Evolutionary conservation across 2,113 vertebrate species (phyloP).

Genomic region (Neotoma lepida): DNA sequence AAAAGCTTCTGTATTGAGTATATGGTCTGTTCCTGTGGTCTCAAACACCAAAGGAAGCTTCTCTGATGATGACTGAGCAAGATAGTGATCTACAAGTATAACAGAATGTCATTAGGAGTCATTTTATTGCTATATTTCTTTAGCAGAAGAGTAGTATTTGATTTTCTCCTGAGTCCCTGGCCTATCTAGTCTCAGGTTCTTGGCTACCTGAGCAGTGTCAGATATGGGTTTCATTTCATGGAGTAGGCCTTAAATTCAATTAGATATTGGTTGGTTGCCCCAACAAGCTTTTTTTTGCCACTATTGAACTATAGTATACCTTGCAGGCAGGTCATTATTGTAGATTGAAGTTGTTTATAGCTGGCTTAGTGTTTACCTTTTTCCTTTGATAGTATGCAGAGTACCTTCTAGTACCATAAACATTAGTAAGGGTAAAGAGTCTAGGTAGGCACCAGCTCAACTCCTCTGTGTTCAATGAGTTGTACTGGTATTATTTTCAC

Average conservation of each 20-base stretch:
- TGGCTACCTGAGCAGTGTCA: not conserved
- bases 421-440: too few species aligned
- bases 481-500: too few species aligned
- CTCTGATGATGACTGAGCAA: not conserved
- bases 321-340: too few species aligned
- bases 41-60: not conserved
- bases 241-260: not conserved
- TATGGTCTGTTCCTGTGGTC: not conserved
- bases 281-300: too few species aligned
- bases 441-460: too few species aligned
- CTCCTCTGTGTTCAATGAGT: too few species aligned
- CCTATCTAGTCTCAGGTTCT: not conserved
- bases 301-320: too few species aligned
- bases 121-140: not conserved
- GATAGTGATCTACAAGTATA: not conserved
- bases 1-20: not conserved
- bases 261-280: not conserved
- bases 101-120: not conserved
- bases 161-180: not conserved
- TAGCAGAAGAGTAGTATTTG: not conserved
- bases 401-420: too few species aligned
- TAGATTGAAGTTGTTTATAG: too few species aligned
- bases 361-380: too few species aligned
- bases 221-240: not conserved
- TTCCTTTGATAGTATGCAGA: too few species aligned